Evolutionary conservation across 2,888 invertebrate genomes (phyloP).

Genomic region (Atethmia centrago): DNA sequence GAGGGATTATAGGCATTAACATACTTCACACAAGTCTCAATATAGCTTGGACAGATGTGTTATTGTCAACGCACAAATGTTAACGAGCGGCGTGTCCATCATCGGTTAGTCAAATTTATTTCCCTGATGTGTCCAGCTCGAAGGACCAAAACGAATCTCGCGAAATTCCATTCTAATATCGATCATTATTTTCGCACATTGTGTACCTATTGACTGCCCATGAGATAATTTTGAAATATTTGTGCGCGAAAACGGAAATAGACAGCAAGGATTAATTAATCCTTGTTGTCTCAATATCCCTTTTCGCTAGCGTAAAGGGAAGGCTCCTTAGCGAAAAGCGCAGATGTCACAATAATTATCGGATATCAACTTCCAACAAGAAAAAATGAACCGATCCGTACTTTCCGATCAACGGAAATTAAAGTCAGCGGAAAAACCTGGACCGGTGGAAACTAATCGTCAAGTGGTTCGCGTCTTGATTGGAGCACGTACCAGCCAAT

Average conservation of each 20-base stretch:
- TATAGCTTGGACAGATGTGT: constrained; percentile 27
- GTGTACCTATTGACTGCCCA: background rate
- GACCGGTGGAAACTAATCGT: constrained; percentile 46
- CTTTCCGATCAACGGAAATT: constrained; percentile 58
- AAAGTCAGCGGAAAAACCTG: constrained; percentile 54
- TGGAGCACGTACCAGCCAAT: constrained; percentile 64
- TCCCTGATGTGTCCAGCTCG: constrained; percentile 33
- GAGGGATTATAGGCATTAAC: constrained; percentile 50
- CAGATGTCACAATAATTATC: constrained; percentile 28
- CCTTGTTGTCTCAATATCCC: background rate
- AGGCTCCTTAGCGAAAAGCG: background rate
- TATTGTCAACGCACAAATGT: constrained; percentile 54
- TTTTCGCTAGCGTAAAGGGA: background rate
- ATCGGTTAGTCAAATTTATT: constrained; percentile 51
- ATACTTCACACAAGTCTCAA: constrained; percentile 34
- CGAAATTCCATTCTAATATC: background rate
- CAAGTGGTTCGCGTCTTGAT: constrained; percentile 59
- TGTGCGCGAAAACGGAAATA: too few relatives aligned
- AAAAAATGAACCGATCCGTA: constrained; percentile 32
- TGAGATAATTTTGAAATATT: background rate
- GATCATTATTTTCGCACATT: background rate
- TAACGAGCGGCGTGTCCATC: constrained; percentile 52
- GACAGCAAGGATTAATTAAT: too few relatives aligned
- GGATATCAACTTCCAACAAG: background rate
- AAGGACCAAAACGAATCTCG: constrained; percentile 34